These are phyloP conservation scores for Aegotheles bennettii DNA, from an alignment of 2,113 vertebrate genomes.

Conservation along the genomic window DNA sequence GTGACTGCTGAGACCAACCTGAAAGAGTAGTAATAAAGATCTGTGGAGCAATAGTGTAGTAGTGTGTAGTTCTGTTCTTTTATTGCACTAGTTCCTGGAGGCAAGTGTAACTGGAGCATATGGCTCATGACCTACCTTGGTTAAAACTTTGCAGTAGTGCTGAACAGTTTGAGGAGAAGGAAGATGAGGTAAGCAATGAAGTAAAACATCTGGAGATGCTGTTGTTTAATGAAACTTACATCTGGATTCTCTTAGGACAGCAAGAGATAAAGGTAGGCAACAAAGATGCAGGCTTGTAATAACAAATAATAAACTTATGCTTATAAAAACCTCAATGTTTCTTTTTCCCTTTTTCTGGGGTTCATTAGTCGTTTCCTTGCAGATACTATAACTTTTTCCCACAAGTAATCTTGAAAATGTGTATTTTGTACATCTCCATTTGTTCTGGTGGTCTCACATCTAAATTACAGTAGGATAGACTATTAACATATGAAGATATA, in stretches of 20 bases:
- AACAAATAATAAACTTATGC: neutral
- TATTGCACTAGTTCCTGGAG: neutral
- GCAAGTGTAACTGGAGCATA: neutral
- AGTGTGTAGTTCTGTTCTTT: neutral
- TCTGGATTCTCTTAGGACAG: neutral
- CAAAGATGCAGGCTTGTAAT: neutral
- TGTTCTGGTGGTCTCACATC: neutral
- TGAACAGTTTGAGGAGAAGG: neutral
- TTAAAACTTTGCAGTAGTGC: neutral
- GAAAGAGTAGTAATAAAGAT: constrained; percentile 24
- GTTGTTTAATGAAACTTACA: neutral
- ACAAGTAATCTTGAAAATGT: neutral
- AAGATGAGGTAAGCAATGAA: neutral
- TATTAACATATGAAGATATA: neutral
- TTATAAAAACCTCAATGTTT: neutral
- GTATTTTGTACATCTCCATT: neutral
- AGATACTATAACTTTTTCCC: neutral
- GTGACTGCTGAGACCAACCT: neutral
- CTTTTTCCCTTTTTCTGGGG: neutral
- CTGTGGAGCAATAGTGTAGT: neutral
- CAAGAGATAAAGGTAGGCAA: neutral
- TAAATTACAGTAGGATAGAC: neutral
- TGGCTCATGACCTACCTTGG: neutral
- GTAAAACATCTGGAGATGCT: neutral
- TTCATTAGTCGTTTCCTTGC: neutral